Evolutionary conservation across 1,140 invertebrate species (phyloP), one percentile per base, ranked within the genome.

Genomic region (Eumaeus atala): DNA sequence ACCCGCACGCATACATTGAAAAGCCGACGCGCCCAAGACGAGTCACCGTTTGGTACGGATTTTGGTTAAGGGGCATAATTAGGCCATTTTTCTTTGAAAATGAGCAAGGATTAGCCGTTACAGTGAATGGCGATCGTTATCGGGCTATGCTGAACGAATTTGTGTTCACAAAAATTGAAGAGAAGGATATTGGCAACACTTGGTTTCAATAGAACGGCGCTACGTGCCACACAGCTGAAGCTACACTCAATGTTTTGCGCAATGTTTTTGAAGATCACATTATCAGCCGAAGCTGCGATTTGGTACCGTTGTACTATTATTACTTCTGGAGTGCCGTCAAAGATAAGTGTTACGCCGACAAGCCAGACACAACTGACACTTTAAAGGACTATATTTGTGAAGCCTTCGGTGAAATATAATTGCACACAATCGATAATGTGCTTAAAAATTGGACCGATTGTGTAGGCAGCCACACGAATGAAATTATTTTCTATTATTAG

Each of bases 301-400:
- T 56, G 51, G 59, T 47, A 50, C 61, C 47, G 36, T 50, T 54
- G 28, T 54, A 59, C 50, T 63, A 47, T 56, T 63, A 21, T 48
- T n/a, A n/a, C n/a, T 42, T 63, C 33, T 63, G 61, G 53, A 49
- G 42, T 50, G 33, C 36, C 21, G 51, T 61, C 28, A 57, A 57
- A 47, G 58, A 51, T 38, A 51, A 56, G 35, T 51, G 38, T 44
- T 52, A 52, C 34, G 58, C 58, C 48, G 40, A 59, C 52, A 50
- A 59, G 9, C 58, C 56, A 51, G 56, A 51, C 16, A 51, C 50
- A 34, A 58, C 53, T 48, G 56, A 58, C 50, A 48, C n/a, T n/a
- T n/a, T n/a, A n/a, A n/a, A n/a, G n/a, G n/a, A n/a, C n/a, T n/a
- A 58, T 37, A 58, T 53, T 53, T 10, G 38, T 48, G 40, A 38